phyloP scores from a whole-genome alignment of 2,113 vertebrate species.

The Myotis yumanensis region DNA sequence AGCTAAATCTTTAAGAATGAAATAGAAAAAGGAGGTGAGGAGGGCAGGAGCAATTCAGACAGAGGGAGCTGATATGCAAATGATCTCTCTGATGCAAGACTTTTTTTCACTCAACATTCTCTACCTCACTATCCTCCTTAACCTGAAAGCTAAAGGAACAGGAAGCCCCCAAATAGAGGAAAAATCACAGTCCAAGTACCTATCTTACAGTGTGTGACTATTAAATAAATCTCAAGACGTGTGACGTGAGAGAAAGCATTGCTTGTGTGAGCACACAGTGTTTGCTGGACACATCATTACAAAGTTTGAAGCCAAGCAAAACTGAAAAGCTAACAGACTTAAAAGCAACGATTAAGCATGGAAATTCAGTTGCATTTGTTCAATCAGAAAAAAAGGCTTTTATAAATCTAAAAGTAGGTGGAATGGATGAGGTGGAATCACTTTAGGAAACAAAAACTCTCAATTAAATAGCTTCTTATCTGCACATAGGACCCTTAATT shows the following conservation, averaged over 20 bases:
- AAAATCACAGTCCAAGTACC: not conserved
- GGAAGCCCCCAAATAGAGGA: not conserved
- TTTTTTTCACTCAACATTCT: not conserved
- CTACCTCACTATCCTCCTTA: not conserved
- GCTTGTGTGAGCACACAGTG: not conserved
- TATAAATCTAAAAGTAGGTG: slow-evolving; percentile 14
- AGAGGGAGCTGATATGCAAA: not conserved
- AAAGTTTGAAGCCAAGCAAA: slow-evolving; percentile 26
- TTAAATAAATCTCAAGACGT: not conserved
- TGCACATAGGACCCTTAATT: slow-evolving; percentile 28
- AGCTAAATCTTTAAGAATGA: not conserved
- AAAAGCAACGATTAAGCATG: not conserved
- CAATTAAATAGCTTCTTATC: slow-evolving; percentile 25
- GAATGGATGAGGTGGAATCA: not conserved
- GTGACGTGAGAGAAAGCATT: not conserved
- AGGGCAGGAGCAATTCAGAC: not conserved
- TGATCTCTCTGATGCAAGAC: not conserved
- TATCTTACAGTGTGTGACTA: not conserved
- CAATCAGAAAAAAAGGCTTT: not conserved
- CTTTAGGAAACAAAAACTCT: slow-evolving; percentile 46
- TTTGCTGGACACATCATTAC: not conserved
- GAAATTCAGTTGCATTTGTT: slow-evolving; percentile 21
- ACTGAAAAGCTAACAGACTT: not conserved
- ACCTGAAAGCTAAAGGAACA: not conserved
- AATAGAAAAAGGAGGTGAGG: not conserved